Evolutionary conservation across 2,797 vertebrate genomes (phyloP).

Genomic region (Girardinus metallicus): DNA sequence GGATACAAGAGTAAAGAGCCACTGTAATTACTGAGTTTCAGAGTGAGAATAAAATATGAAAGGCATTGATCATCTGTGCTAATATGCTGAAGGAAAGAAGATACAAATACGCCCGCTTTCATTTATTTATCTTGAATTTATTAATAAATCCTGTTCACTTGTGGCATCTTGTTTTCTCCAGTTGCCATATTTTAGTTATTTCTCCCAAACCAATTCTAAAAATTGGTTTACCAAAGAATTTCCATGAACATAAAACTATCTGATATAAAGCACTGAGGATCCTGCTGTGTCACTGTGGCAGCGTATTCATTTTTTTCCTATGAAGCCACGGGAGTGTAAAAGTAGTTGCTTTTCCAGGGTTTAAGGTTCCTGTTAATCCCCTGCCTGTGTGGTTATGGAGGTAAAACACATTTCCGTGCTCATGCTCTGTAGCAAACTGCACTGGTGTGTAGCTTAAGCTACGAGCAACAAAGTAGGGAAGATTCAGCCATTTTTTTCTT

Average conservation of each 20-base stretch:
- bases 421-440: slow-evolving; percentile 73
- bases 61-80: slow-evolving; percentile 11
- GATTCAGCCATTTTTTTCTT: slow-evolving; percentile 68
- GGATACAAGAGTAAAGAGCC: slow-evolving; percentile 70
- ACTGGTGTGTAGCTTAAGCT: slow-evolving; percentile 80
- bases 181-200: neutral
- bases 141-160: slow-evolving; percentile 19
- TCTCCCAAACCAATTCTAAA: slow-evolving; percentile 8
- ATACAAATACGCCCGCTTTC: slow-evolving; percentile 21
- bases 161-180: slow-evolving; percentile 15
- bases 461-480: slow-evolving; percentile 70
- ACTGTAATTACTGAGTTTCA: slow-evolving; percentile 69
- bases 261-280: slow-evolving; percentile 26
- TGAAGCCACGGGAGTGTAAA: slow-evolving; percentile 60
- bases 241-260: slow-evolving; percentile 33
- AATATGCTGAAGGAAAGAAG: slow-evolving; percentile 1
- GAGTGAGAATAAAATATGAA: slow-evolving; percentile 44
- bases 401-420: slow-evolving; percentile 80
- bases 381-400: slow-evolving; percentile 68
- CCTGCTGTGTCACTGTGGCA: slow-evolving; percentile 50
- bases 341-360: slow-evolving; percentile 71
- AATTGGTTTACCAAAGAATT: slow-evolving; percentile 30
- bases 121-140: slow-evolving; percentile 1
- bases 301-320: slow-evolving; percentile 47
- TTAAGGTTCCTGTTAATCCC: slow-evolving; percentile 77